Base-by-base conservation (phyloP, 2,888 invertebrate genomes). In the Mythimna pallens region DNA sequence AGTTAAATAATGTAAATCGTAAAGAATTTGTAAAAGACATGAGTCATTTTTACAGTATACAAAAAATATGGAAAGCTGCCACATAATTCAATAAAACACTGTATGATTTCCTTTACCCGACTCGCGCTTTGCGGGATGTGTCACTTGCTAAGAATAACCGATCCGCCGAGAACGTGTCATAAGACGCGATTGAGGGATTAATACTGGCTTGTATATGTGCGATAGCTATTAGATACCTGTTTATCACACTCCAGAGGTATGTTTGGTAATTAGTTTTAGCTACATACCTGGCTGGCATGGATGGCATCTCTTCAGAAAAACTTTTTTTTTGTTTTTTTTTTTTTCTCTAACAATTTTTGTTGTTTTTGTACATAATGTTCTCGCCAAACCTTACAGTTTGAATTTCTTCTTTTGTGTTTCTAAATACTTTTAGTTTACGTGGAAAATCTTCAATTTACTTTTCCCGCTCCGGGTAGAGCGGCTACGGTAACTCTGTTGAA, bases 101-200 rank as follows among this genome's bases (percentile, higher is more conserved):
- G 17, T 61, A 61, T 50, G 43, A 40, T 74, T 73, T 58, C 22
- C 80, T 47, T 54, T 6, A 30, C 34, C 30, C 2, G 34, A 72
- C 9, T 78, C 52, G 52, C 12, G 47, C 1, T 55, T 61, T 20
- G 22, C 14, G n/a, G 30, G 14, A 7, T 64, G 73, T 79, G 36
- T 73, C 58, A 79, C 43, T 52, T 36, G 36, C 58, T 55, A 73
- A 80, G 43, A 75, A 73, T 73, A 79, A 40, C 34, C 52, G 22
- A 43, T 47, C 22, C 22, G 17, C 63, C 12, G 36, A 30, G 63
- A 54, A 54, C 76, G 54, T 80, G 74, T 50, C 47, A 10, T 54
- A 64, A 22, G 30, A 63, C 47, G 8, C n/a, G 47, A 73, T 73
- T 54, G 47, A 8, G 10, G 64, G 59, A 80, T 64, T 76, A 30